Percentiles rank a stretch among this genome's conserved stretches.
Conservation (phyloP, 2,888 invertebrate genomes). For the Octodonta nipae region DNA sequence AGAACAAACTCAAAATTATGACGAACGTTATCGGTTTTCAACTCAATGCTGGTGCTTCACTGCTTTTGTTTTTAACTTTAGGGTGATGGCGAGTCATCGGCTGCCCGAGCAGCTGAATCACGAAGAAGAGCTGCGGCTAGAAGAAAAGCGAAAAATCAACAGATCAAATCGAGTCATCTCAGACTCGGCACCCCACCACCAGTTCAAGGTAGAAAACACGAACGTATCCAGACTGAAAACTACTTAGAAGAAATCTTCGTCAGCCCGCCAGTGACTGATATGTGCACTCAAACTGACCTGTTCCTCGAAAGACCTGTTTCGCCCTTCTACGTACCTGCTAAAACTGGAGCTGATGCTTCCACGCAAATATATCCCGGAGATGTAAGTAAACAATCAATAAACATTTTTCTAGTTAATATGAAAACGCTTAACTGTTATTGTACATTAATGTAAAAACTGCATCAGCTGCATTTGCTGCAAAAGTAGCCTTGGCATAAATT, state of each 20-base stretch:
- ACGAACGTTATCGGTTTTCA: no score
- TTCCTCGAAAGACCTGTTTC: constrained; percentile 71
- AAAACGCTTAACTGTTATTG: no score
- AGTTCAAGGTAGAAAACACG: constrained; percentile 71
- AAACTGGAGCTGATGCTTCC: constrained; percentile 53
- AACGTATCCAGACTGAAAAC: constrained; percentile 77
- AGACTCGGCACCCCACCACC: constrained; percentile 61
- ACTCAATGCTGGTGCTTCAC: not conserved
- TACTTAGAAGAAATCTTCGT: constrained; percentile 75
- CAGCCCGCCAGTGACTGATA: constrained; percentile 61
- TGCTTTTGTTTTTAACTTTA: constrained; percentile 10
- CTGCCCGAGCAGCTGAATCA: constrained; percentile 46
- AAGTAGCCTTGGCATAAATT: no score
- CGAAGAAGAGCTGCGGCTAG: constrained; percentile 62
- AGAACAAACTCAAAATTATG: not conserved
- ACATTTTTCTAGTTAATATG: no score
- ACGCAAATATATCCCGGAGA: constrained; percentile 88
- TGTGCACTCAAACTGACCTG: constrained; percentile 68
- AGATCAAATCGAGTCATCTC: constrained; percentile 35
- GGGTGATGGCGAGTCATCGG: constrained; percentile 42
- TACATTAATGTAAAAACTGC: no score
- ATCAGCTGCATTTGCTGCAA: no score
- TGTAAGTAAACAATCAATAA: no score
- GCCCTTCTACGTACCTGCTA: constrained; percentile 64
- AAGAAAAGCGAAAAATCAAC: constrained; percentile 51